phyloP scores from a whole-genome alignment of 2,797 vertebrate genomes.

The Enteromius radiatus region DNA sequence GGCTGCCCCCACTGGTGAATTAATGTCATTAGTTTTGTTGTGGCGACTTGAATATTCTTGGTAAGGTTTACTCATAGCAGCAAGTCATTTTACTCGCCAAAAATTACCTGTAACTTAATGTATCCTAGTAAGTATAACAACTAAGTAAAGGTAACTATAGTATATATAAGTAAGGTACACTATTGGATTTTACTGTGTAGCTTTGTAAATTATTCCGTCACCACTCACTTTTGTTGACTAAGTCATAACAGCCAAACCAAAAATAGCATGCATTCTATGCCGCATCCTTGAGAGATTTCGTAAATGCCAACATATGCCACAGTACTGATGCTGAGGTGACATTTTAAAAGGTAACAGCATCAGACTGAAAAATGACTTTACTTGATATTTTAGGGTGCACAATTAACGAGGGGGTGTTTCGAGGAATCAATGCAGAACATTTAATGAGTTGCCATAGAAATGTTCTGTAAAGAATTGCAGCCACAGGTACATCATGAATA shows the following conservation, averaged over 20 bases:
- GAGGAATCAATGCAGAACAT: conserved; percentile 4
- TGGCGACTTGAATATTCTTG: too few relatives aligned
- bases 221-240: conserved; percentile 11
- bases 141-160: too few relatives aligned
- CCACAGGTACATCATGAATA: conserved; percentile 12
- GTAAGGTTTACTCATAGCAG: too few relatives aligned
- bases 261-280: conserved; percentile 31
- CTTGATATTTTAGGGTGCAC: conserved; percentile 40
- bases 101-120: too few relatives aligned
- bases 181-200: too few relatives aligned
- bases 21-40: too few relatives aligned
- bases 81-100: too few relatives aligned
- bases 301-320: conserved; percentile 49
- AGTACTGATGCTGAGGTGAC: conserved; percentile 41
- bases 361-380: conserved; percentile 22
- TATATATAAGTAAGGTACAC: too few relatives aligned
- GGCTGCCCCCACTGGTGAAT: too few relatives aligned
- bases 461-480: conserved; percentile 17
- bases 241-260: background rate
- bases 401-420: conserved; percentile 19
- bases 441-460: conserved; percentile 58
- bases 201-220: conserved; percentile 1
- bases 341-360: conserved; percentile 49
- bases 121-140: too few relatives aligned
- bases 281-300: conserved; percentile 13